Evolutionary conservation across 2,797 vertebrate genomes (phyloP).

Genomic region (Rhabdophis nuchalis): DNA sequence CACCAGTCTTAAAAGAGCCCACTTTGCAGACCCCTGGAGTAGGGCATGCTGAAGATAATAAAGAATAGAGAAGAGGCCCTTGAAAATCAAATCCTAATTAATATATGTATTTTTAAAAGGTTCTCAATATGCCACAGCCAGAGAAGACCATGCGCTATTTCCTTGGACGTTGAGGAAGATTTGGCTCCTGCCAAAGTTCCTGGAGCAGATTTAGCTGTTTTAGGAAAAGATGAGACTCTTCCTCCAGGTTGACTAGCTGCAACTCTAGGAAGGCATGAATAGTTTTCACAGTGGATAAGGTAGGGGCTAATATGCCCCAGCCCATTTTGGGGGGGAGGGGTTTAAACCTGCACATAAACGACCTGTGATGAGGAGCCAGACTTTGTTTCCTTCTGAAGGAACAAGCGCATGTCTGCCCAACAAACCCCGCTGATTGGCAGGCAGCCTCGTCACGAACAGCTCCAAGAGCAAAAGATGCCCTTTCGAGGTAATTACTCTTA

Average conservation of each 20-base stretch:
- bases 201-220: neutral
- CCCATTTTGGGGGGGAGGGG: no score
- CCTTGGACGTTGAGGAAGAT: neutral
- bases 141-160: neutral
- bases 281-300: neutral
- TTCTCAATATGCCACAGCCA: neutral
- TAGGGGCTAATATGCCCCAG: neutral
- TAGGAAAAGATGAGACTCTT: neutral
- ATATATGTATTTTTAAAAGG: neutral
- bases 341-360: neutral
- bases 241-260: neutral
- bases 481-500: conserved; percentile 43
- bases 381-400: neutral
- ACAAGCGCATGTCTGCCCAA: neutral
- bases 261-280: neutral
- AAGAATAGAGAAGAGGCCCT: neutral
- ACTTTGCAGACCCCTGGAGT: no score
- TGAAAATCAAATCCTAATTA: neutral
- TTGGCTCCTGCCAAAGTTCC: neutral
- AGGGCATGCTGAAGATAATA: neutral
- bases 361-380: neutral
- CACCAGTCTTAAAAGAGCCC: no score
- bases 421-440: neutral
- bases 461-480: conserved; percentile 28
- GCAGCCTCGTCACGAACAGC: neutral